Base-by-base conservation (phyloP, 2,113 vertebrate genomes). In the Ailurus styani region DNA sequence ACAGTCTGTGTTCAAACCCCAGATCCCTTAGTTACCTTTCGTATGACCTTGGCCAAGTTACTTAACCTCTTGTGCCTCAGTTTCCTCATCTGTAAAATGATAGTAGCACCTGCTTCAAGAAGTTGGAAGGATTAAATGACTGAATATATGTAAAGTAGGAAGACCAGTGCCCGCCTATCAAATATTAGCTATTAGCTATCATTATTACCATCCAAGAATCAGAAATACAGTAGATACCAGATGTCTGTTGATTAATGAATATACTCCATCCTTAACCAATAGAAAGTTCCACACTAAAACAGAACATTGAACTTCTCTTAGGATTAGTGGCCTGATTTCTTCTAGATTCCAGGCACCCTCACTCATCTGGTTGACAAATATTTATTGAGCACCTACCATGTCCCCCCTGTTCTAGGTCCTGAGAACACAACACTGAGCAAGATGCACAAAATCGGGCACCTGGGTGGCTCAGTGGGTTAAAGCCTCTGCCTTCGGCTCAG, bases 31-130 rank as follows among this genome's bases (percentile, higher is more conserved):
- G 54, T 96, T 84, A 70, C 37, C 14, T 77, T 97, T 42, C n/a
- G 7, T 37, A 85, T 47, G 66, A 86, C 57, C 23, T 55, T 52
- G 57, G 86, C 50, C 50, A 91, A 91, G 52, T 66, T 72, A 81
- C 34, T 29, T 90, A 87, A 90, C 52, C 57, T 86, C 83, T 86
- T 40, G 29, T 88, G 50, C 70, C 64, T 85, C 82, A 50, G 40
- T 93, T 94, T 87, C 70, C 47, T 81, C 68, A 72, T 83, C 89
- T 73, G 31, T 87, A 91, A 90, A 94, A 70, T 90, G 20, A 96
- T 55, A 77, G 78, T 45, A 50, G 17, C 31, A 66, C 42, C 2
- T 81, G n/a, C 23, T 82, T 91, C 86, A 75, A 72, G 95, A 96
- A 34, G 10, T 62, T 93, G 70, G 70, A 21, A 93, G 60, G 77